Percentiles rank a stretch among this genome's conserved stretches.
These are phyloP conservation scores for Scrobipalpa costella DNA, from an alignment of 2,888 invertebrate species.

Conservation along the genomic window DNA sequence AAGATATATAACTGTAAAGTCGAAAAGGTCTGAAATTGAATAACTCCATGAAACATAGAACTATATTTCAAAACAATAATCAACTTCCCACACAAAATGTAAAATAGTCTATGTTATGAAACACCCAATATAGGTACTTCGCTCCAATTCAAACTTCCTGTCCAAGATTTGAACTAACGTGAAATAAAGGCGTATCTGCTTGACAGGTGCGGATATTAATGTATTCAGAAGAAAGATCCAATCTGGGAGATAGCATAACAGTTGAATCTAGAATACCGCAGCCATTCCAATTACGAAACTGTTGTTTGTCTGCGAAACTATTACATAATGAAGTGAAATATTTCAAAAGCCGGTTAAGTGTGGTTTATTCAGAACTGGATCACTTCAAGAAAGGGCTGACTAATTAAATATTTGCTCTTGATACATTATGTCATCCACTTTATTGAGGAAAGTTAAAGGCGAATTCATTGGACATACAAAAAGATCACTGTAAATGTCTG, in stretches of 20 bases:
- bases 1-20: no score
- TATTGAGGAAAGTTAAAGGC: not conserved
- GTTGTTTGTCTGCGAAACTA: constrained; percentile 3
- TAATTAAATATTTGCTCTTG: not conserved
- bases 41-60: no score
- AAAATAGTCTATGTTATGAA: no score
- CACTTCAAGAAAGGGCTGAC: not conserved
- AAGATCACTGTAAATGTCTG: not conserved
- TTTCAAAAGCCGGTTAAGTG: constrained; percentile 4
- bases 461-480: not conserved
- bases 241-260: not conserved
- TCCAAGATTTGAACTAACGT: not conserved
- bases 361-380: constrained; percentile 10
- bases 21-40: no score
- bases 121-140: not conserved
- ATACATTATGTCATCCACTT: constrained; percentile 2
- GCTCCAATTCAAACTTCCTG: not conserved
- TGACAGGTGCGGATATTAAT: constrained; percentile 1
- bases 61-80: no score
- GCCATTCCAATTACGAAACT: constrained; percentile 9
- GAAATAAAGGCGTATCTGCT: not conserved
- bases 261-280: constrained; percentile 3
- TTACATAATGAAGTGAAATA: constrained; percentile 8
- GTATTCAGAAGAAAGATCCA: constrained; percentile 4
- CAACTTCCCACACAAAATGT: no score